A percentile compares a stretch with the other conserved stretches of the same genome.
Evolutionary conservation across 2,888 invertebrate species (phyloP).

Genomic region (Drosophila peninsularis): DNA sequence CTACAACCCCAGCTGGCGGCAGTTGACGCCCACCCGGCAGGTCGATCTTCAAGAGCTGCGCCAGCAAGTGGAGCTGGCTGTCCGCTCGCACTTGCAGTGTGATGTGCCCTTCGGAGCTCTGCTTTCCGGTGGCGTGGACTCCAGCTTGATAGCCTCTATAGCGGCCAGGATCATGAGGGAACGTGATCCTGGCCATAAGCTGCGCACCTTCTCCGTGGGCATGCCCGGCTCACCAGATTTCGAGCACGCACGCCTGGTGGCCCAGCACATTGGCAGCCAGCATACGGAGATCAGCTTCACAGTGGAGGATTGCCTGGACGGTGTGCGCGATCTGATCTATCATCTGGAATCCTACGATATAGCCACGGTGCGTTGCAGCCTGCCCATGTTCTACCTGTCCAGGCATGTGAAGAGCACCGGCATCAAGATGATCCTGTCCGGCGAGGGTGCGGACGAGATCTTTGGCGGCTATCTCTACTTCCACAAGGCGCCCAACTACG

Average conservation of each 20-base stretch:
- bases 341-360: conserved; percentile 91
- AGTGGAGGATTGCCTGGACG: conserved; percentile 88
- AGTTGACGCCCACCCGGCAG: conserved; percentile 49
- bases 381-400: conserved; percentile 91
- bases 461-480: conserved; percentile 98
- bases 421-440: conserved; percentile 94
- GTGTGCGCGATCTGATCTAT: conserved; percentile 92
- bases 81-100: conserved; percentile 81
- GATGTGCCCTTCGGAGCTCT: conserved; percentile 81
- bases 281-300: conserved; percentile 95
- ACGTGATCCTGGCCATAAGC: conserved; percentile 54
- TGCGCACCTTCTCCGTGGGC: conserved; percentile 94
- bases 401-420: conserved; percentile 93
- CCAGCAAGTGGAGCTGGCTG: conserved; percentile 70
- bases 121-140: conserved; percentile 82
- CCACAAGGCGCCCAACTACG: conserved; percentile 91
- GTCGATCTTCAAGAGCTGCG: conserved; percentile 66
- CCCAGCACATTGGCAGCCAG: conserved; percentile 92
- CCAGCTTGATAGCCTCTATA: conserved; percentile 80
- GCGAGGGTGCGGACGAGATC: conserved; percentile 97
- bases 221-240: conserved; percentile 95
- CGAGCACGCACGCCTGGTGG: conserved; percentile 92
- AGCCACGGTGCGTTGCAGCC: conserved; percentile 81
- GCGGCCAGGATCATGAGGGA: conserved; percentile 77
- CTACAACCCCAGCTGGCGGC: conserved; percentile 70